phyloP scores from a whole-genome alignment of 2,888 invertebrate genomes.

The Clistopyga incitator region DNA sequence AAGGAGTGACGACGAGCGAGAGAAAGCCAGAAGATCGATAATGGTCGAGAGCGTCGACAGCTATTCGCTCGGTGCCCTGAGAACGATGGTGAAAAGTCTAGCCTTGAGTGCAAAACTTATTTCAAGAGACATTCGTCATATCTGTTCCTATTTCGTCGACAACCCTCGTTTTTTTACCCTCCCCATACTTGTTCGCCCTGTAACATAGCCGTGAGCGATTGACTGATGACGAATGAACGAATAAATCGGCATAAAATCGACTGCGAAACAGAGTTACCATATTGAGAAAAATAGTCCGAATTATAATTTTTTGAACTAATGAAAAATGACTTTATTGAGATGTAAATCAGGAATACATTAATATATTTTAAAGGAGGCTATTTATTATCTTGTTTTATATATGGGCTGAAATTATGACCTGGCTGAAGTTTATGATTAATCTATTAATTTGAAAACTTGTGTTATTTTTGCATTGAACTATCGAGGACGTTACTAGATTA shows the following conservation, averaged over 20 bases:
- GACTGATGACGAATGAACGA: conserved; percentile 46
- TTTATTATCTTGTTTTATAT: neutral
- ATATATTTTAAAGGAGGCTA: neutral
- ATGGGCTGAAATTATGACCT: neutral
- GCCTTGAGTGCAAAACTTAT: conserved; percentile 64
- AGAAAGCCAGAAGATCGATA: conserved; percentile 58
- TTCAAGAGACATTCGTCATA: conserved; percentile 72
- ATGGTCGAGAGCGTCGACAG: conserved; percentile 69
- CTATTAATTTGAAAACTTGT: neutral
- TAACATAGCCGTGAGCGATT: conserved; percentile 53
- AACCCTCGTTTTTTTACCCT: conserved; percentile 22
- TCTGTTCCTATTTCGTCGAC: conserved; percentile 58
- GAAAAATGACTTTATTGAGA: neutral
- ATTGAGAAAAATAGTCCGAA: neutral
- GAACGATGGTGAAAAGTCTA: conserved; percentile 59
- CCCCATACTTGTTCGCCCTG: neutral
- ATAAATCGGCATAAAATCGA: conserved; percentile 14
- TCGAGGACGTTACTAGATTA: neutral
- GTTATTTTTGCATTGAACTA: neutral
- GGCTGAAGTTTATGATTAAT: neutral
- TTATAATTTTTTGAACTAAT: neutral
- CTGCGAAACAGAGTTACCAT: neutral
- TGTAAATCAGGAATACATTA: neutral
- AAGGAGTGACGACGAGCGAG: conserved; percentile 17
- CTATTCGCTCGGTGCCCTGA: conserved; percentile 41